A percentile compares a stretch with the other conserved stretches of the same genome.
Conservation (phyloP, 2,888 invertebrate genomes). For the Eupithecia dodoneata region DNA sequence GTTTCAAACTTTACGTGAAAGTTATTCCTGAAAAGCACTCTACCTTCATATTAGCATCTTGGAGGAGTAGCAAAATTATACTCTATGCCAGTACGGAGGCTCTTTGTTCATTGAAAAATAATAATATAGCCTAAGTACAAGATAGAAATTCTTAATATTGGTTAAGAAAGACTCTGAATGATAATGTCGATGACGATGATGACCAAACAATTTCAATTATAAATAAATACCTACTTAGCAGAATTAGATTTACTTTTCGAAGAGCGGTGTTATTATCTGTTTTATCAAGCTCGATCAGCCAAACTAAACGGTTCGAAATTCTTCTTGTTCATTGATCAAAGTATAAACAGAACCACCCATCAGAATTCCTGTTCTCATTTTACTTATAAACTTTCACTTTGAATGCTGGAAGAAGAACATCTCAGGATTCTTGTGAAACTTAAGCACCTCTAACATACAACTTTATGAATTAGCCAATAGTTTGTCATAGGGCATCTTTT, state of each 20-base stretch:
- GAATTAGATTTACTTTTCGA: not conserved
- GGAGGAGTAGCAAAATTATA: not conserved
- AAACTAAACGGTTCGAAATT: conserved; percentile 15
- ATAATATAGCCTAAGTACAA: not conserved
- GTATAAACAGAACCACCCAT: conserved; percentile 14
- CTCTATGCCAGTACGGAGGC: no score
- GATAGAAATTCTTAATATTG: not conserved
- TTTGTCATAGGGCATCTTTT: not conserved
- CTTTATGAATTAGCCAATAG: not conserved
- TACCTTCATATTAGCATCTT: not conserved
- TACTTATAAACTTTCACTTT: conserved; percentile 11
- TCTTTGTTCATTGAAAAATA: not conserved
- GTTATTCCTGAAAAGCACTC: no score
- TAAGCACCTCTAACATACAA: not conserved
- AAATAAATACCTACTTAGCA: not conserved
- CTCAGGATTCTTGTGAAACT: not conserved
- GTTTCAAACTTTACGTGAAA: no score
- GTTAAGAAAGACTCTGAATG: not conserved
- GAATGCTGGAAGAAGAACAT: not conserved
- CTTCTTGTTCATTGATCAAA: conserved; percentile 28
- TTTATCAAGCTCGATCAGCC: not conserved
- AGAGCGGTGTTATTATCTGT: not conserved
- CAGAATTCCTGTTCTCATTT: conserved; percentile 21
- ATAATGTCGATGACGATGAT: not conserved
- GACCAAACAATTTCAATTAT: not conserved